These are phyloP conservation scores for Agrochola circellaris DNA, from an alignment of 2,888 invertebrate genomes.

Conservation along the genomic window DNA sequence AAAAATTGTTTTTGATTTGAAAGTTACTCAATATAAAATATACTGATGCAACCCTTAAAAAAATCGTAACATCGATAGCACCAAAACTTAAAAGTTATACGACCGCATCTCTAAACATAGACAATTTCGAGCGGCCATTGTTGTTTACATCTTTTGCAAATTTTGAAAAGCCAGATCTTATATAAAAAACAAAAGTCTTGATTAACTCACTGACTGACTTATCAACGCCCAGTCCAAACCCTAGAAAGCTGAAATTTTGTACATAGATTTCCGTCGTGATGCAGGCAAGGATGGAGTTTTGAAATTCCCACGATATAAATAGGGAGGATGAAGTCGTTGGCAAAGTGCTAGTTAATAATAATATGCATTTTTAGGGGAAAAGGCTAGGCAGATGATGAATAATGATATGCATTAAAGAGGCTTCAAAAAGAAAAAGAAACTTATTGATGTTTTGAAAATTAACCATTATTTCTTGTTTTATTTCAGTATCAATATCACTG, in stretches of 20 bases:
- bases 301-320: neutral
- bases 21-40: too few relatives aligned
- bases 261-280: neutral
- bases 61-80: too few relatives aligned
- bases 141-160: too few relatives aligned
- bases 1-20: too few relatives aligned
- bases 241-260: neutral
- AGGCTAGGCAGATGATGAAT: neutral
- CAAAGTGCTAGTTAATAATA: neutral
- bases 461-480: neutral
- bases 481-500: constrained; percentile 72
- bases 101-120: too few relatives aligned
- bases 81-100: too few relatives aligned
- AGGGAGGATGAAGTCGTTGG: neutral
- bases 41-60: too few relatives aligned
- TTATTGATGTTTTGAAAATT: neutral
- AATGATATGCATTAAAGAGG: neutral
- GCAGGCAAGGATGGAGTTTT: too few relatives aligned
- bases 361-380: neutral
- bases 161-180: too few relatives aligned
- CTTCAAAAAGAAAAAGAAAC: neutral
- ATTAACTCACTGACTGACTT: neutral
- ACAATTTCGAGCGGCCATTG: too few relatives aligned
- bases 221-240: neutral
- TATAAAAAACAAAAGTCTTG: neutral